These are phyloP conservation scores for Chrysolina americana DNA, from an alignment of 2,888 invertebrate species.

Conservation along the genomic window DNA sequence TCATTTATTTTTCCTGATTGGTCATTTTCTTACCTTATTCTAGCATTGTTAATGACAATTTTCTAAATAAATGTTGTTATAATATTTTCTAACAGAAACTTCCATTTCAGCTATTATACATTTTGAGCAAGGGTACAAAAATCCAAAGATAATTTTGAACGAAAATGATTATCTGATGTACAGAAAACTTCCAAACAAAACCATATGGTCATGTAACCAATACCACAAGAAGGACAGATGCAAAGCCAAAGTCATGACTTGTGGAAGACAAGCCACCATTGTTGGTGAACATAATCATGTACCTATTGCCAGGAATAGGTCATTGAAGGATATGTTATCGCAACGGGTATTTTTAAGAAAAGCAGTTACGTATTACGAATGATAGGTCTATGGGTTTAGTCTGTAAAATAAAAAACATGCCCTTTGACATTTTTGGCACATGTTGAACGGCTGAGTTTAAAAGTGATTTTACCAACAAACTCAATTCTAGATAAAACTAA, in stretches of 20 bases:
- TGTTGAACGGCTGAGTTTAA: no score
- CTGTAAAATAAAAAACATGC: background rate
- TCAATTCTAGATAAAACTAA: no score
- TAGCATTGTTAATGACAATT: no score
- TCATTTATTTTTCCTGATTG: no score
- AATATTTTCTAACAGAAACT: background rate
- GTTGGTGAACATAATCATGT: conserved; percentile 50
- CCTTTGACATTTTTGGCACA: background rate
- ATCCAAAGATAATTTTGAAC: conserved; percentile 55
- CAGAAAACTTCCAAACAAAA: conserved; percentile 50
- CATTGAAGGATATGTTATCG: conserved; percentile 32
- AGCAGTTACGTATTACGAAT: background rate
- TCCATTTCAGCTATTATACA: conserved; percentile 51
- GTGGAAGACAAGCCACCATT: conserved; percentile 46
- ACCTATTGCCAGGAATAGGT: conserved; percentile 41
- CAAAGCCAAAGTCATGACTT: conserved; percentile 52
- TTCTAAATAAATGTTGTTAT: no score
- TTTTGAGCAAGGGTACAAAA: conserved; percentile 53
- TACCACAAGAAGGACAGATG: conserved; percentile 52
- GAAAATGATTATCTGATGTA: conserved; percentile 52
- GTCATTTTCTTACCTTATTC: no score
- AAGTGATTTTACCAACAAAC: no score
- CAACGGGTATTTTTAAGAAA: conserved; percentile 35
- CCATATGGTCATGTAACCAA: conserved; percentile 53
- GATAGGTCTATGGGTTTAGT: background rate